Evolutionary conservation across 2,888 invertebrate genomes (phyloP).

Genomic region (Cecidostiba fungosa): DNA sequence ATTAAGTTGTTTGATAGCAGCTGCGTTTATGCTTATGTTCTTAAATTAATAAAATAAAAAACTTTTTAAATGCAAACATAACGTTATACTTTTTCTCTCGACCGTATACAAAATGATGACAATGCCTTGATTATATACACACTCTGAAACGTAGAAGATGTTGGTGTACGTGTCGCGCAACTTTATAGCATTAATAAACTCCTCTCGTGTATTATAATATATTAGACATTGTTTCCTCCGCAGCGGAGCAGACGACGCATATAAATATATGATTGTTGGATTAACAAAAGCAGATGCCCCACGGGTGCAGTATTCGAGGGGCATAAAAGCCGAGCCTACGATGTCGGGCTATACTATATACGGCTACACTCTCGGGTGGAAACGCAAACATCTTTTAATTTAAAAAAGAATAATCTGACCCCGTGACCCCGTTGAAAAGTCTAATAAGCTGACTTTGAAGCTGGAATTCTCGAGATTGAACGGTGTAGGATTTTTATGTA

Average conservation of each 20-base stretch:
- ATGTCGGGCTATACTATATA: background rate
- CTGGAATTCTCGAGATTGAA: background rate
- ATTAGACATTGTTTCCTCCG: background rate
- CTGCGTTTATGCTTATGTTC: too few species aligned
- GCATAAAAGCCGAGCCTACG: slow-evolving; percentile 30
- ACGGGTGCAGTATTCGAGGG: slow-evolving; percentile 46
- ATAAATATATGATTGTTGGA: slow-evolving; percentile 16
- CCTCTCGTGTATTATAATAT: background rate
- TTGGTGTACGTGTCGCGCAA: background rate
- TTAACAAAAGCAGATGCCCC: slow-evolving; percentile 40
- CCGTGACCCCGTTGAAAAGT: slow-evolving; percentile 13
- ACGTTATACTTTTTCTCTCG: too few species aligned
- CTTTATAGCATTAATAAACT: background rate
- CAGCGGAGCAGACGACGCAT: background rate
- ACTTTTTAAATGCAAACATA: too few species aligned
- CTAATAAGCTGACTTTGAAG: background rate
- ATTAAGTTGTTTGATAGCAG: background rate
- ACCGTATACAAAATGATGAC: too few species aligned
- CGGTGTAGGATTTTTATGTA: background rate
- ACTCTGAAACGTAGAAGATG: too few species aligned
- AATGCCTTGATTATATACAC: too few species aligned
- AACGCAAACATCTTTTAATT: slow-evolving; percentile 37
- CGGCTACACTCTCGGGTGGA: background rate
- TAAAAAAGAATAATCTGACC: slow-evolving; percentile 32
- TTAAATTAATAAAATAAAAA: too few species aligned